Base-by-base conservation (phyloP, 2,888 invertebrate species). In the Oxystoma pomonae region DNA sequence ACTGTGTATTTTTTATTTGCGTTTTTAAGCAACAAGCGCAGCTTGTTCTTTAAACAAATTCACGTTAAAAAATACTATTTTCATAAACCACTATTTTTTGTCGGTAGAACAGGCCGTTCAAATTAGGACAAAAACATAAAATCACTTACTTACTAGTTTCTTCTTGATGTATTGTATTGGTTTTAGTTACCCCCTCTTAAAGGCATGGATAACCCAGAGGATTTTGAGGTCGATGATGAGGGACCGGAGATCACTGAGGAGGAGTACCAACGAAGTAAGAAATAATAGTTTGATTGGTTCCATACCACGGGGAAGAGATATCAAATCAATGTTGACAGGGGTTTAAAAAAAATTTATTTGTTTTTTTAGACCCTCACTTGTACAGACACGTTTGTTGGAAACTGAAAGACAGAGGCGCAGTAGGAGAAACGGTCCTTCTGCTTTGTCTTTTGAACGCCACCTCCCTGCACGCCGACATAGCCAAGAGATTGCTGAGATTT, bases 341-440 rank as follows among this genome's bases (percentile, higher is more conserved):
- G 12, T 50, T 50, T 50, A 50, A n/a, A 50, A 50, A 12, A 50
- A 9, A 50, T 12, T 50, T 9, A 50, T n/a, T 50, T 12, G 60
- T 61, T 62, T 62, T 71, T 72, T 59, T 68, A 83, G 83, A 90
- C 79, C 90, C 90, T 0, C 85, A 83, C 16, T 86, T 86, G 58
- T 95, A 92, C 76, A 86, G 94, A 65, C 89, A 92, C 72, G 89
- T 94, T 1, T 96, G 96, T 77, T 98, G 97, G 97, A 90, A 91
- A 76, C 80, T 98, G 52, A 84, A 91, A 83, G 90, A 96, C 77
- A 86, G 96, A 60, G 98, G 98, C 0, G 95, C 96, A 1, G 97
- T 98, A 0, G 98, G 98, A 0, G 98, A 99, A 82, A 94, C 94
- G 0, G 91, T 96, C 67, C 83, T 99, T 16, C 98, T 98, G 80